A percentile compares a stretch with the other conserved stretches of the same genome.
phyloP scores from a whole-genome alignment of 2,797 vertebrate species.

The Vireo griseus region DNA sequence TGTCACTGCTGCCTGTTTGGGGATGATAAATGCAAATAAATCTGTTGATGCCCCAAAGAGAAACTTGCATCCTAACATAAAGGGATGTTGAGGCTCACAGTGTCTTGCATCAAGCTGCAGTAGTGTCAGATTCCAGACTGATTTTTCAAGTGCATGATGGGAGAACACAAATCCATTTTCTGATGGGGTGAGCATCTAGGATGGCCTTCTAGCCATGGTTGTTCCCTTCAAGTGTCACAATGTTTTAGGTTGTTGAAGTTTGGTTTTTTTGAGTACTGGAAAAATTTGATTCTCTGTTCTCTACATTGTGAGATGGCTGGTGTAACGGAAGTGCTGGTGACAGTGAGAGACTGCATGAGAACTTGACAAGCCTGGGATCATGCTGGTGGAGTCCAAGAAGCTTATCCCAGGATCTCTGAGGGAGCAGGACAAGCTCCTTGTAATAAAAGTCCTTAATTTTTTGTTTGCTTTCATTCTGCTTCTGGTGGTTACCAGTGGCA shows the following conservation, averaged over 20 bases:
- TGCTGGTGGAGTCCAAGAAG: not conserved
- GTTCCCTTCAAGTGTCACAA: not conserved
- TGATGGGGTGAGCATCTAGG: not conserved
- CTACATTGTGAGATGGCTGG: not conserved
- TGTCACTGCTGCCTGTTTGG: not conserved
- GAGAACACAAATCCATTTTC: not conserved
- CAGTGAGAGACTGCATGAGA: not conserved
- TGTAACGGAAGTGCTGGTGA: not conserved
- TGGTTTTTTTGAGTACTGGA: not conserved
- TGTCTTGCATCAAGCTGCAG: not conserved
- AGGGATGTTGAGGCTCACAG: not conserved
- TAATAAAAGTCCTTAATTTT: not conserved
- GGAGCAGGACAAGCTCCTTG: not conserved
- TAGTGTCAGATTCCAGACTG: not conserved
- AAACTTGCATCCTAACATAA: not conserved
- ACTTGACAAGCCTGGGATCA: not conserved
- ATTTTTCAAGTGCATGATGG: not conserved
- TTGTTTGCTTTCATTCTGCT: constrained; percentile 6
- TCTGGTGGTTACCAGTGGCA: not conserved
- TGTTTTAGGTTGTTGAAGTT: not conserved
- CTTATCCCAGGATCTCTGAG: not conserved
- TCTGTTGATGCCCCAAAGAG: not conserved
- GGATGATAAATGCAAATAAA: not conserved
- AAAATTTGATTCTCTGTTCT: not conserved
- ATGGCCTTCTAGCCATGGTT: not conserved